Percentiles rank a stretch among this genome's conserved stretches.
phyloP scores from a whole-genome alignment of 2,888 invertebrate species.

The Lasioglossum morio region DNA sequence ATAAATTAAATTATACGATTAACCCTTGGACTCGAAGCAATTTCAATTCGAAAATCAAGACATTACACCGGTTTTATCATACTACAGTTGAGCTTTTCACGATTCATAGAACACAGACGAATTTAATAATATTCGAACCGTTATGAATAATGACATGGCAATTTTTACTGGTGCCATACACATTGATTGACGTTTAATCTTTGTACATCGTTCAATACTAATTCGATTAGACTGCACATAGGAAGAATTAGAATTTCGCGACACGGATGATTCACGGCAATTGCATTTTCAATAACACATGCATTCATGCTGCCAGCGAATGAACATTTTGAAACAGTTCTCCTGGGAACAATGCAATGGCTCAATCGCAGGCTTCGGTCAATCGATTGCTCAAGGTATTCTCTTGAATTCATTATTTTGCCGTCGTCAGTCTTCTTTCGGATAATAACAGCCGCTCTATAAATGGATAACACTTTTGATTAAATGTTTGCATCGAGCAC shows the following conservation, averaged over 20 bases:
- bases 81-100: no score
- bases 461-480: background rate
- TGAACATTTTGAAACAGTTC: slow-evolving; percentile 38
- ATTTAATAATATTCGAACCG: no score
- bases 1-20: background rate
- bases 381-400: slow-evolving; percentile 36
- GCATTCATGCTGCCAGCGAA: background rate
- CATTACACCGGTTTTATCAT: no score
- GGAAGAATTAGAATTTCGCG: background rate
- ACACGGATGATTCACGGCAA: slow-evolving; percentile 35
- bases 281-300: slow-evolving; percentile 22
- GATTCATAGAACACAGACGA: no score
- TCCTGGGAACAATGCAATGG: slow-evolving; percentile 26
- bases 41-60: no score
- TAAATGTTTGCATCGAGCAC: background rate
- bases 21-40: background rate
- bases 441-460: background rate
- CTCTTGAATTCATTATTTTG: background rate
- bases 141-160: no score
- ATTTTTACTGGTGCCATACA: background rate
- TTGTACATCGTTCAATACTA: no score
- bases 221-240: background rate
- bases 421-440: background rate
- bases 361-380: slow-evolving; percentile 21
- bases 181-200: no score